These are phyloP conservation scores for Eulithis prunata DNA, from an alignment of 2,888 invertebrate genomes.

Conservation along the genomic window DNA sequence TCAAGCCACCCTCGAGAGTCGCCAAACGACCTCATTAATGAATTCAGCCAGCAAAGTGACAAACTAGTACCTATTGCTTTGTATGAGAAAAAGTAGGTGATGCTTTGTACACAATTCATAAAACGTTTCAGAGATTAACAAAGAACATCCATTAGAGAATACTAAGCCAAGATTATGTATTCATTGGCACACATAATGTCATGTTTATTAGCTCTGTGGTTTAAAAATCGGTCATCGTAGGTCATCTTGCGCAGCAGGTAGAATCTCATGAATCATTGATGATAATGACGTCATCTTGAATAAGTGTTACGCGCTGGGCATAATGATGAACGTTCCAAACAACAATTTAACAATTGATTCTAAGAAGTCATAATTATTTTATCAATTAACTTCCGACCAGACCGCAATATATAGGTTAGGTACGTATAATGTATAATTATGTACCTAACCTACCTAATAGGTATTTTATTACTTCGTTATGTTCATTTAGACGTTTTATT, in stretches of 20 bases:
- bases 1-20: constrained; percentile 15
- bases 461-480: no score
- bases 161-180: constrained; percentile 5
- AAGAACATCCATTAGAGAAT: constrained; percentile 6
- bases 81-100: constrained; percentile 13
- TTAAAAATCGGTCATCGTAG: constrained; percentile 35
- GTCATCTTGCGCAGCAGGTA: constrained; percentile 42
- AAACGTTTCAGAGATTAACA: constrained; percentile 1
- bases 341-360: constrained; percentile 8
- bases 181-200: background rate
- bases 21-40: constrained; percentile 21
- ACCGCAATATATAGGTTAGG: no score
- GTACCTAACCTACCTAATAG: no score
- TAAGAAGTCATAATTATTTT: background rate
- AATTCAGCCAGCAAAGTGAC: constrained; percentile 19
- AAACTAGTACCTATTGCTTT: constrained; percentile 10
- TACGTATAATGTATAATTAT: no score
- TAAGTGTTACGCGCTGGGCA: constrained; percentile 46
- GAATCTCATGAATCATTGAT: constrained; percentile 64
- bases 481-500: no score
- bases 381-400: no score
- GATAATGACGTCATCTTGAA: constrained; percentile 60
- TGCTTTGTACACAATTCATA: constrained; percentile 1
- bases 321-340: constrained; percentile 30
- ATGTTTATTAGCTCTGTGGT: constrained; percentile 15